Evolutionary conservation across 2,797 vertebrate genomes (phyloP).

Genomic region (Myripristis jacobus): DNA sequence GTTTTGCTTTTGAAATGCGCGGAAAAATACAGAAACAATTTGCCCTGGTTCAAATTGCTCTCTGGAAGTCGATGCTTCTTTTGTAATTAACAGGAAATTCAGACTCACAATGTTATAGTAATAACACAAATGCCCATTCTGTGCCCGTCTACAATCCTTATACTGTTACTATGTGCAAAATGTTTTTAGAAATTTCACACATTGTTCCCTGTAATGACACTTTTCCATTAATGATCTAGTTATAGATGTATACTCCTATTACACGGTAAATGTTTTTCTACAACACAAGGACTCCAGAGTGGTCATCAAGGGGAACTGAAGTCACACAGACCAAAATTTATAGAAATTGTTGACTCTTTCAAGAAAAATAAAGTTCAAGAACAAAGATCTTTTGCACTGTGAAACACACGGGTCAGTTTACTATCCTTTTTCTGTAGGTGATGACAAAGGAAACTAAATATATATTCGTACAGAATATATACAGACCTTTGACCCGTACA

Average conservation of each 20-base stretch:
- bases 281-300: not conserved
- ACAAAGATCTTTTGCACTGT: not conserved
- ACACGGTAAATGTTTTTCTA: conserved; percentile 20
- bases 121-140: not conserved
- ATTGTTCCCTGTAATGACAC: not conserved
- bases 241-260: not conserved
- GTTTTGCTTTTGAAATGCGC: not conserved
- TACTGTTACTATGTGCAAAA: not conserved
- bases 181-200: not conserved
- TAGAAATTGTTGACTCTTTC: not conserved
- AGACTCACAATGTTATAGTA: not conserved
- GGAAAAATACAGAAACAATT: too few relatives aligned
- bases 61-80: conserved; percentile 1
- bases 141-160: not conserved
- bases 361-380: conserved; percentile 6
- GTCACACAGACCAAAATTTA: not conserved
- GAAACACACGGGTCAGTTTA: not conserved
- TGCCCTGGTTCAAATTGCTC: not conserved
- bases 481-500: conserved; percentile 95
- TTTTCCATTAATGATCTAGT: conserved; percentile 11
- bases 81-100: conserved; percentile 23
- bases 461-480: too few relatives aligned
- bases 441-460: not conserved
- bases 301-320: not conserved
- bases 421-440: not conserved